Conservation (phyloP, 2,797 vertebrate species). For the Parotocinclus haroldoi region DNA sequence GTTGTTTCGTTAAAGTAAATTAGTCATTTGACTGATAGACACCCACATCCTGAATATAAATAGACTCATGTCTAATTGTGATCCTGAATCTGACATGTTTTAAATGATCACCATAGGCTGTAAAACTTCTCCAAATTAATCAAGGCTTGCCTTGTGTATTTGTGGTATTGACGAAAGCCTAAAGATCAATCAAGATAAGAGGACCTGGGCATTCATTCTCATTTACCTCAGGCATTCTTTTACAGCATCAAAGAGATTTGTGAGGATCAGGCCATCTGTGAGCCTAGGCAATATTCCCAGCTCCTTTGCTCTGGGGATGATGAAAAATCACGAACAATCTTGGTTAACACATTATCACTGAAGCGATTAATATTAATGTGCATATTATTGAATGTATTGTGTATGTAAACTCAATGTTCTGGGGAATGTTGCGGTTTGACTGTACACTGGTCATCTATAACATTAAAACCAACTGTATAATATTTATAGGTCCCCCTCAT, state of each 20-base stretch:
- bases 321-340: slow-evolving; percentile 32
- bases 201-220: slow-evolving; percentile 60
- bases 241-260: slow-evolving; percentile 47
- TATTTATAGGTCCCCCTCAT: too few relatives aligned
- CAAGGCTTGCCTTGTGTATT: slow-evolving; percentile 36
- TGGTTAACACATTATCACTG: slow-evolving; percentile 19
- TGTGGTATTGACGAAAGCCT: slow-evolving; percentile 58
- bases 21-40: slow-evolving; percentile 21
- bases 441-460: too few relatives aligned
- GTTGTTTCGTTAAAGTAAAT: slow-evolving; percentile 33
- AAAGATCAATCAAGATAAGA: slow-evolving; percentile 56
- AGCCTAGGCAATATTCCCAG: slow-evolving; percentile 52
- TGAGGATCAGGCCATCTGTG: slow-evolving; percentile 54
- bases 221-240: slow-evolving; percentile 57
- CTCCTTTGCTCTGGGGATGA: slow-evolving; percentile 29
- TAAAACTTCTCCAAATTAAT: slow-evolving; percentile 40
- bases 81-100: slow-evolving; percentile 40
- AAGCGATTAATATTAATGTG: neutral
- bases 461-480: too few relatives aligned
- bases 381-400: too few relatives aligned
- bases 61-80: slow-evolving; percentile 22
- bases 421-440: too few relatives aligned
- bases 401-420: too few relatives aligned
- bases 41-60: slow-evolving; percentile 18
- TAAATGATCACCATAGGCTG: slow-evolving; percentile 39